phyloP scores from a whole-genome alignment of 2,113 vertebrate genomes.

The Callipepla californica region DNA sequence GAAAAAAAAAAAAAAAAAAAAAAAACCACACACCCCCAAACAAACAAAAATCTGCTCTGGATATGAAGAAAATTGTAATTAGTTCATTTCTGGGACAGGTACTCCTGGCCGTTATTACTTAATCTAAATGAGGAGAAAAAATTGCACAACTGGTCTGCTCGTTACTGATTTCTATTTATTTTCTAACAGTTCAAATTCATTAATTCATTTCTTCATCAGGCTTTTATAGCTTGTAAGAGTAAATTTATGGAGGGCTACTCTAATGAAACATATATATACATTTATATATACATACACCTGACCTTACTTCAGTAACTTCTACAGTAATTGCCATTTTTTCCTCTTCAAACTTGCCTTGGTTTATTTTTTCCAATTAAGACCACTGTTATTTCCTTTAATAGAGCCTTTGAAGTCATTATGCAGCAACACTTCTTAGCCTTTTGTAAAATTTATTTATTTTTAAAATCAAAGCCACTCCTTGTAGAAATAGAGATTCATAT shows the following conservation, averaged over 20 bases:
- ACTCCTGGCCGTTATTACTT: neutral
- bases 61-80: neutral
- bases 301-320: neutral
- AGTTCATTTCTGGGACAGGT: neutral
- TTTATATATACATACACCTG: neutral
- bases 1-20: neutral
- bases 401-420: neutral
- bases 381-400: neutral
- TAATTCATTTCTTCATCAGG: neutral
- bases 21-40: too few species aligned
- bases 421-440: neutral
- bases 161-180: neutral
- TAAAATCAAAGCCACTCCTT: neutral
- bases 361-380: neutral
- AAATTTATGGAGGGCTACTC: neutral
- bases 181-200: neutral
- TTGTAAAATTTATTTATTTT: neutral
- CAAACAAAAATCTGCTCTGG: neutral
- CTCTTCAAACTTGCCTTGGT: neutral
- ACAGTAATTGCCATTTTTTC: neutral
- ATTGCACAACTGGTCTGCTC: neutral
- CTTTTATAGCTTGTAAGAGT: neutral
- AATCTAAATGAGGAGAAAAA: slow-evolving; percentile 3
- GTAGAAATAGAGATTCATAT: neutral
- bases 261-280: neutral